phyloP scores from a whole-genome alignment of 2,113 vertebrate species.

The Pteruthius melanotis region DNA sequence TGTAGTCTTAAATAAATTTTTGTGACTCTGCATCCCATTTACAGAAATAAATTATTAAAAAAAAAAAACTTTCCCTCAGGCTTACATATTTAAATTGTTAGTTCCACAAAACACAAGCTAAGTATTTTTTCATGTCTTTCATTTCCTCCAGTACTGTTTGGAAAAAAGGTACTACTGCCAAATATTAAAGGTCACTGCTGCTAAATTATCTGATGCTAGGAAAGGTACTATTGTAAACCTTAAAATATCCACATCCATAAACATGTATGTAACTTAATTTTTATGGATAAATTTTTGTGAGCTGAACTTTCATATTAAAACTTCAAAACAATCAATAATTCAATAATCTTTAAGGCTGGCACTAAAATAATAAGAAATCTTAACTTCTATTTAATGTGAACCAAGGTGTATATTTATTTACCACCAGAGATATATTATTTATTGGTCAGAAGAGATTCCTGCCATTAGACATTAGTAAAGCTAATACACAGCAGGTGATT shows the following conservation, averaged over 20 bases:
- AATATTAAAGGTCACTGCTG: neutral
- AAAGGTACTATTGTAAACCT: neutral
- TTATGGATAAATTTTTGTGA: neutral
- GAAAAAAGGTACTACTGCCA: neutral
- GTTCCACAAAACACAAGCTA: neutral
- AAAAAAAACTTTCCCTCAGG: neutral
- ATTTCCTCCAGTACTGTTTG: neutral
- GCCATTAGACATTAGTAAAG: neutral
- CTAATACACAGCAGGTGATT: neutral
- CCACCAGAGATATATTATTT: neutral
- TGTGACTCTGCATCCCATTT: neutral
- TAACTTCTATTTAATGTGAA: neutral
- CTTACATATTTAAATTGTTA: neutral
- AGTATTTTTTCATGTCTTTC: neutral
- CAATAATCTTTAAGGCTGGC: neutral
- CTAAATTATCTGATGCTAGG: neutral
- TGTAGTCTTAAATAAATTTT: neutral
- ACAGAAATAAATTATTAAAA: neutral
- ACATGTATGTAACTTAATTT: neutral
- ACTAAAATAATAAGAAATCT: neutral
- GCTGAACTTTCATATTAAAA: neutral
- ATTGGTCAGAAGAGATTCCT: neutral
- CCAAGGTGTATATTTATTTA: neutral
- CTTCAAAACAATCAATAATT: too few species aligned
- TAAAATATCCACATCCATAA: neutral